phyloP scores from a whole-genome alignment of 2,797 vertebrate genomes.

The Alauda arvensis region DNA sequence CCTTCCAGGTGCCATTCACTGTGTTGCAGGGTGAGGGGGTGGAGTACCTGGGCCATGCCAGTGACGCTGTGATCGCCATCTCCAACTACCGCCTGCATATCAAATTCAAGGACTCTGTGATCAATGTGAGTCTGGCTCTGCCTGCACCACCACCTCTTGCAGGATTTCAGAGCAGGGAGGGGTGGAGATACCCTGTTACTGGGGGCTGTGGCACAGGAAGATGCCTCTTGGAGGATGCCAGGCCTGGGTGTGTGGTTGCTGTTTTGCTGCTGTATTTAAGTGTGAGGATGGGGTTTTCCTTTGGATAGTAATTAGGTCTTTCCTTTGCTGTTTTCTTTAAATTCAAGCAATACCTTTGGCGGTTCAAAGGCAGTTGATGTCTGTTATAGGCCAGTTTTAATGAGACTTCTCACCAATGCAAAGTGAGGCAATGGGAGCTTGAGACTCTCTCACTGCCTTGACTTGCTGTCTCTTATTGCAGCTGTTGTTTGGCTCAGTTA shows the following conservation, averaged over 20 bases:
- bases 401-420: neutral
- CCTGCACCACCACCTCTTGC: neutral
- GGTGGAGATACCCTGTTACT: neutral
- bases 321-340: neutral
- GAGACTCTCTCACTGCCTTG: neutral
- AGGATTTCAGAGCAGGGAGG: neutral
- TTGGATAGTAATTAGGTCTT: neutral
- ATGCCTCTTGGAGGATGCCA: neutral
- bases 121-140: constrained; percentile 84
- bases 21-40: constrained; percentile 97
- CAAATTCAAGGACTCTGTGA: constrained; percentile 96
- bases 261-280: neutral
- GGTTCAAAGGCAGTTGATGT: neutral
- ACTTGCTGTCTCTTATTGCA: neutral
- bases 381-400: neutral
- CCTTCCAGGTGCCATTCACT: constrained; percentile 89
- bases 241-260: neutral
- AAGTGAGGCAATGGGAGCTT: neutral
- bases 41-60: constrained; percentile 92
- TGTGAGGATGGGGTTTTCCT: neutral
- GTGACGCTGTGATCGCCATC: constrained; percentile 93
- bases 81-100: constrained; percentile 98
- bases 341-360: neutral
- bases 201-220: neutral
- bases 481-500: neutral